Conservation (phyloP, 1,140 invertebrate genomes). For the Bombus vancouverensis region DNA sequence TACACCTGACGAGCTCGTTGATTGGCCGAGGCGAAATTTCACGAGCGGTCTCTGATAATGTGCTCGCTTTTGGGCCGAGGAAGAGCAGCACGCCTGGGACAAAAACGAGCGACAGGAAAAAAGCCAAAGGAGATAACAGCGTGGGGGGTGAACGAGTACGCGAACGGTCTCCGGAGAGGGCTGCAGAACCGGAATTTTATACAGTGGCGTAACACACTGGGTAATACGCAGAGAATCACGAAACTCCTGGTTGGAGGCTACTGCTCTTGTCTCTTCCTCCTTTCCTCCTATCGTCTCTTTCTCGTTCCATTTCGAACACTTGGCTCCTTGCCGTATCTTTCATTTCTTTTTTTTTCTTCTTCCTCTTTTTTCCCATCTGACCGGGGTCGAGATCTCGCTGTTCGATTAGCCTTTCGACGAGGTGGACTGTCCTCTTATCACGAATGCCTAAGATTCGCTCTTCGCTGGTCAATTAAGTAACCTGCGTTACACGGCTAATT, state of each 20-base stretch:
- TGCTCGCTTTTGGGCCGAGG: slow-evolving; percentile 57
- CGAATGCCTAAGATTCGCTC: slow-evolving; percentile 54
- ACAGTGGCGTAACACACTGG: slow-evolving; percentile 78
- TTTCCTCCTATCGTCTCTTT: not conserved
- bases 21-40: slow-evolving; percentile 67
- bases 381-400: slow-evolving; percentile 54
- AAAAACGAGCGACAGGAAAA: slow-evolving; percentile 67
- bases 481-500: slow-evolving; percentile 65
- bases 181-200: slow-evolving; percentile 81
- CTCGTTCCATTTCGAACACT: not conserved
- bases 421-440: slow-evolving; percentile 64
- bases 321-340: not conserved
- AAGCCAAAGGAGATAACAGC: slow-evolving; percentile 67
- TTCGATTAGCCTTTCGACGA: slow-evolving; percentile 61
- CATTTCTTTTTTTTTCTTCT: not conserved
- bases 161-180: slow-evolving; percentile 62
- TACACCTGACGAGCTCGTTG: slow-evolving; percentile 67
- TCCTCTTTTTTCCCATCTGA: not conserved
- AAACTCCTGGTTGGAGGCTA: slow-evolving; percentile 61
- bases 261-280: slow-evolving; percentile 32
- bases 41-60: slow-evolving; percentile 68
- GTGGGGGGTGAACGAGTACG: slow-evolving; percentile 54
- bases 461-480: slow-evolving; percentile 63
- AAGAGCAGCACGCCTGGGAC: slow-evolving; percentile 49
- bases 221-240: slow-evolving; percentile 74